Evolutionary conservation across 2,888 invertebrate species (phyloP).

Genomic region (Drosophila neonasuta): DNA sequence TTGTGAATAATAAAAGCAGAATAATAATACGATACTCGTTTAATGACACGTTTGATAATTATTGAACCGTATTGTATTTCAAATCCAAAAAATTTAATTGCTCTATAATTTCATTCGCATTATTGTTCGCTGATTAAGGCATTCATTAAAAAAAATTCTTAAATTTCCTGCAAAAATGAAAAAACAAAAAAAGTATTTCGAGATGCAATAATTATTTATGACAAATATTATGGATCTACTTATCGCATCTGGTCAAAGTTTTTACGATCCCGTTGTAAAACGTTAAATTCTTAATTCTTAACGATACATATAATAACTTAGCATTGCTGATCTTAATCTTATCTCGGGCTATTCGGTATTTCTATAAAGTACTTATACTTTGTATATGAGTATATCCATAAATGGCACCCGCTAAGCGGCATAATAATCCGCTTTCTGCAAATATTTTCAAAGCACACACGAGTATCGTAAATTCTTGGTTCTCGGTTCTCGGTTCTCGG

Average conservation of each 20-base stretch:
- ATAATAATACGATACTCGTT: conserved; percentile 2
- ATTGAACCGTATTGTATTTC: not conserved
- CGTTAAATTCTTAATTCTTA: conserved; percentile 21
- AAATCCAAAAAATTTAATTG: conserved; percentile 4
- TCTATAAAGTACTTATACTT: not conserved
- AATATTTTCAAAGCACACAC: not conserved
- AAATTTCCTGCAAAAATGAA: not conserved
- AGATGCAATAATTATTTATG: conserved; percentile 3
- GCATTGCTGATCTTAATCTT: conserved; percentile 43
- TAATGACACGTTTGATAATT: conserved; percentile 7
- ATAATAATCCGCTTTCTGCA: conserved; percentile 28
- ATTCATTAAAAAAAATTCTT: not conserved
- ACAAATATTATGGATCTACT: not conserved
- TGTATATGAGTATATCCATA: conserved; percentile 38
- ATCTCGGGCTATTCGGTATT: conserved; percentile 23
- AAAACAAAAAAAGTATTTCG: not conserved
- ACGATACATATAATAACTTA: conserved; percentile 5
- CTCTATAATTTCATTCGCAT: not conserved
- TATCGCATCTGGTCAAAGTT: conserved; percentile 10
- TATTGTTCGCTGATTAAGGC: not conserved
- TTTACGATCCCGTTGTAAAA: conserved; percentile 24
- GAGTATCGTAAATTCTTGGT: conserved; percentile 20
- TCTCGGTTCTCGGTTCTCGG: too few relatives aligned
- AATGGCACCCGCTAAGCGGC: conserved; percentile 28
- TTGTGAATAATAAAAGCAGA: not conserved